A percentile compares a stretch with the other conserved stretches of the same genome.
phyloP scores from a whole-genome alignment of 1,140 invertebrate species.

The Pantala flavescens region DNA sequence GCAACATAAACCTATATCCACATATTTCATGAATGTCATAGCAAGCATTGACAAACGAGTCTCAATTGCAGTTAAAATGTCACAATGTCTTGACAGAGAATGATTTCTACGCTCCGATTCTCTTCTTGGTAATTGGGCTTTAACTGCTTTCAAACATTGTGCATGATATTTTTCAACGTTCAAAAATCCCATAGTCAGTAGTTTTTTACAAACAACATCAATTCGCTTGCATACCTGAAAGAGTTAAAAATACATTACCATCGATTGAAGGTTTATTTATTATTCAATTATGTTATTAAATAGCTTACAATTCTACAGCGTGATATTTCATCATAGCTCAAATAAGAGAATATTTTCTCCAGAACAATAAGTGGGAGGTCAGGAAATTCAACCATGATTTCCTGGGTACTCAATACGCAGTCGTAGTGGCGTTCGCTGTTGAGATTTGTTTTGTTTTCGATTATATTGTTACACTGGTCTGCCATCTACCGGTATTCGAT shows the following conservation, averaged over 20 bases:
- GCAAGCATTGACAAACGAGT: constrained; percentile 81
- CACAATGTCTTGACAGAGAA: constrained; percentile 70
- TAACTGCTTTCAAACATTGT: constrained; percentile 62
- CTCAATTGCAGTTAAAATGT: constrained; percentile 81
- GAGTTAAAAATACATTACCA: constrained; percentile 20
- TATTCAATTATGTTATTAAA: background rate
- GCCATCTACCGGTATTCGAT: background rate
- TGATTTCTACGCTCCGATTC: constrained; percentile 82
- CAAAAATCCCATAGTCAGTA: constrained; percentile 71
- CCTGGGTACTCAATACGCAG: background rate
- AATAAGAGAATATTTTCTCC: constrained; percentile 64
- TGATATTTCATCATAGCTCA: constrained; percentile 71
- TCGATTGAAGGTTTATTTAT: constrained; percentile 12
- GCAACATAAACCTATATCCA: constrained; percentile 70
- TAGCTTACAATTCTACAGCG: constrained; percentile 56
- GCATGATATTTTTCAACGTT: constrained; percentile 67
- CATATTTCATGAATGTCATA: constrained; percentile 85
- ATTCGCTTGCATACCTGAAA: constrained; percentile 71
- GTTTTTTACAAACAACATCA: constrained; percentile 57
- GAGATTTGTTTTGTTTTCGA: constrained; percentile 9
- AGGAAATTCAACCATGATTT: constrained; percentile 30
- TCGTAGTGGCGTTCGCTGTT: constrained; percentile 11
- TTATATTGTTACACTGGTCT: background rate
- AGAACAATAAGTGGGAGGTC: constrained; percentile 63
- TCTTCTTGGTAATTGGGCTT: constrained; percentile 68